phyloP scores from a whole-genome alignment of 2,113 vertebrate genomes.

The Cololabis saira region DNA sequence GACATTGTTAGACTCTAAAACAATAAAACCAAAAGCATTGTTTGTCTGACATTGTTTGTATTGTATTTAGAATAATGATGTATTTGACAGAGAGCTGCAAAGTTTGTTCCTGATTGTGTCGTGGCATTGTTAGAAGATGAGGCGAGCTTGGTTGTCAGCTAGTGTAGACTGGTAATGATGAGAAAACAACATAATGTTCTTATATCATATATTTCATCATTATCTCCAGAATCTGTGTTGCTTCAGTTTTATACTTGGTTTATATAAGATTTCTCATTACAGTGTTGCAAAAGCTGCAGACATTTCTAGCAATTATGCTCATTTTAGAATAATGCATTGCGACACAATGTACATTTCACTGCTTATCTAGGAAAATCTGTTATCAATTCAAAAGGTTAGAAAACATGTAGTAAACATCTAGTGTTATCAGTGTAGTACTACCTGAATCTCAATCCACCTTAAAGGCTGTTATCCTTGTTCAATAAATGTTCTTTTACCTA shows the following conservation, averaged over 20 bases:
- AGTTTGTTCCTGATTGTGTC: conserved; percentile 46
- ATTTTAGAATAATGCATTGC: neutral
- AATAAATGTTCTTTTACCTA: too few relatives aligned
- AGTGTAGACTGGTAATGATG: conserved; percentile 20
- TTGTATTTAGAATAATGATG: conserved; percentile 57
- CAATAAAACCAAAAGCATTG: conserved; percentile 35
- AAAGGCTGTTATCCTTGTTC: too few relatives aligned
- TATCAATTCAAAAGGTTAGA: neutral
- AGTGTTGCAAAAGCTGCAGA: neutral
- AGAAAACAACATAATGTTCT: conserved; percentile 14
- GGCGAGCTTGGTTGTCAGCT: conserved; percentile 14
- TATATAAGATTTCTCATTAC: neutral
- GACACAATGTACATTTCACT: neutral
- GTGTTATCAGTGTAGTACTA: too few relatives aligned
- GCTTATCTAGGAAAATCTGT: neutral
- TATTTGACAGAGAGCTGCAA: conserved; percentile 41
- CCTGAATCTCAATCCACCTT: too few relatives aligned
- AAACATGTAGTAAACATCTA: conserved; percentile 1
- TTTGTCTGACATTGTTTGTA: conserved; percentile 49
- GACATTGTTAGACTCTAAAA: conserved; percentile 49
- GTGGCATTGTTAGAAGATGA: conserved; percentile 15
- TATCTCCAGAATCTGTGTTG: neutral
- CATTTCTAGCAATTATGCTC: neutral
- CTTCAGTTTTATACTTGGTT: neutral
- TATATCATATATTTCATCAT: conserved; percentile 16